Evolutionary conservation across 2,113 vertebrate species (phyloP).

Genomic region (Propithecus coquereli): DNA sequence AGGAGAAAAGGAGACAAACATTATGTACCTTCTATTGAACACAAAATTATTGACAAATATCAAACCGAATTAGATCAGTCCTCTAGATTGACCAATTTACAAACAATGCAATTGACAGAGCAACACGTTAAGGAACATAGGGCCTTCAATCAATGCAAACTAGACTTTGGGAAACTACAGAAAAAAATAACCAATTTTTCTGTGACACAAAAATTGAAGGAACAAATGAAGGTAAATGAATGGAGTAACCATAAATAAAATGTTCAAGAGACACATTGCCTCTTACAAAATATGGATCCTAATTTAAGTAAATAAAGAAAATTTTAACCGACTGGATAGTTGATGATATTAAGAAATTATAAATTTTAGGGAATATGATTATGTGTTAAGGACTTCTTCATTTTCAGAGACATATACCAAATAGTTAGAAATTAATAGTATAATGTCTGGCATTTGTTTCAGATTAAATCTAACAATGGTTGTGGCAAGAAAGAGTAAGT

Average conservation of each 20-base stretch:
- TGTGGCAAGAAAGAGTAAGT: background rate
- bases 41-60: background rate
- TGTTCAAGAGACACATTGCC: background rate
- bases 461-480: background rate
- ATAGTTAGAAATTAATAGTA: background rate
- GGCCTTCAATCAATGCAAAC: background rate
- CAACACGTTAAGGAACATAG: background rate
- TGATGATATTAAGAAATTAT: constrained; percentile 8
- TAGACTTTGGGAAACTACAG: background rate
- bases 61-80: background rate
- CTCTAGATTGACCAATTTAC: background rate
- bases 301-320: background rate
- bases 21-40: background rate
- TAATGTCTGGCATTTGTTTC: background rate
- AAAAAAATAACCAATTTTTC: background rate
- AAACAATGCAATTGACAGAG: background rate
- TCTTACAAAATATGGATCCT: background rate
- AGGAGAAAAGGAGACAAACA: background rate
- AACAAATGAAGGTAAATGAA: background rate
- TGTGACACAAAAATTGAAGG: background rate
- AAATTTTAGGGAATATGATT: background rate
- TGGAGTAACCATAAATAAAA: background rate
- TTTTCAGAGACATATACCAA: background rate
- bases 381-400: background rate
- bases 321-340: background rate